These are phyloP conservation scores for Acanthornis magna DNA, from an alignment of 2,797 vertebrate genomes.

Conservation along the genomic window DNA sequence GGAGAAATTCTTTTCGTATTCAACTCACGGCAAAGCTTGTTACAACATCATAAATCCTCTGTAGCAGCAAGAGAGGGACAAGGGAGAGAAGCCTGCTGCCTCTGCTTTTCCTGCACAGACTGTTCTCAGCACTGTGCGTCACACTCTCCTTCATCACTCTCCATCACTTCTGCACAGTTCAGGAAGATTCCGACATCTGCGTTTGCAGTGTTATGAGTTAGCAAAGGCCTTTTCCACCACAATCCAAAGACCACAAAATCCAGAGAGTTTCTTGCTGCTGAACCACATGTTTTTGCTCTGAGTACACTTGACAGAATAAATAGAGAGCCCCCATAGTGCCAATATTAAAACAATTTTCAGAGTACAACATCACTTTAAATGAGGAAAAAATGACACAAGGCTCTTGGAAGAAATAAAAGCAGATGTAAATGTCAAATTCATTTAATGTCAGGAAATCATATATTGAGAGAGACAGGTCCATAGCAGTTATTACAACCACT, in stretches of 20 bases:
- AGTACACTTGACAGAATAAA: conserved; percentile 3
- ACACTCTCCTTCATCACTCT: not conserved
- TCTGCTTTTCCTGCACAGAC: not conserved
- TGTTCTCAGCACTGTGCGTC: not conserved
- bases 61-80: not conserved
- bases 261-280: not conserved
- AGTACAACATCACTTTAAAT: not conserved
- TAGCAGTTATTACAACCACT: not conserved
- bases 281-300: not conserved
- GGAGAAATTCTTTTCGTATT: not conserved
- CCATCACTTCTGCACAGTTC: not conserved
- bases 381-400: not conserved
- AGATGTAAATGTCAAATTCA: conserved; percentile 15
- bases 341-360: not conserved
- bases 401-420: conserved; percentile 12
- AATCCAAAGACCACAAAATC: not conserved
- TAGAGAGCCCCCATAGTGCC: not conserved
- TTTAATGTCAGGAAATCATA: not conserved
- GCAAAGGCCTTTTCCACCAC: not conserved
- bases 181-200: not conserved
- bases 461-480: not conserved
- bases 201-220: not conserved
- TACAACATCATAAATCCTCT: not conserved
- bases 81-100: not conserved
- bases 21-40: not conserved